Evolutionary conservation across 2,113 vertebrate species (phyloP).

Genomic region (Prolemur simus): DNA sequence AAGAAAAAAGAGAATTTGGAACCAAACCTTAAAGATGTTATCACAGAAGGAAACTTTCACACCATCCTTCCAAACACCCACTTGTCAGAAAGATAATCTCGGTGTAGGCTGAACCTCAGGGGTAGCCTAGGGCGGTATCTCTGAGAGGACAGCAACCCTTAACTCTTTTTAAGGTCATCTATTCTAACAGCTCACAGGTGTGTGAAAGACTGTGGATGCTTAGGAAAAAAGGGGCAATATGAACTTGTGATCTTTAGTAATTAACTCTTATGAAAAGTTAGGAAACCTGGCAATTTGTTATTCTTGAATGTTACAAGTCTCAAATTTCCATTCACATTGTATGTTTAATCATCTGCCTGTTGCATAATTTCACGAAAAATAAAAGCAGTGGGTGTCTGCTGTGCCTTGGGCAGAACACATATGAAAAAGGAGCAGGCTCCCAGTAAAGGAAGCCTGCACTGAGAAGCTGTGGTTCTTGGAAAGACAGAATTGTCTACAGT

Average conservation of each 20-base stretch:
- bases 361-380: neutral
- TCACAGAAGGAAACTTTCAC: neutral
- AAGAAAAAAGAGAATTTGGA: neutral
- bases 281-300: neutral
- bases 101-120: neutral
- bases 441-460: accelerated
- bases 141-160: neutral
- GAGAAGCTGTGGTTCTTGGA: neutral
- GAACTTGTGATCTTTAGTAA: neutral
- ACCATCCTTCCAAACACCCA: neutral
- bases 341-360: neutral
- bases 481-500: neutral
- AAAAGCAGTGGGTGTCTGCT: neutral
- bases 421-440: too few relatives aligned
- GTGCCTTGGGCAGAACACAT: neutral
- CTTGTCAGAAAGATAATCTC: neutral
- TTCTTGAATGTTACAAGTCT: neutral
- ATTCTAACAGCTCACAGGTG: neutral
- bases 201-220: neutral
- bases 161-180: neutral
- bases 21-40: neutral
- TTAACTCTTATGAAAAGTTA: neutral
- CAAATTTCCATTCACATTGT: neutral
- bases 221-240: too few relatives aligned
- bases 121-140: neutral